Percentiles rank a stretch among this genome's conserved stretches.
Evolutionary conservation across 2,113 vertebrate genomes (phyloP).

Genomic region (Pituophis catenifer): DNA sequence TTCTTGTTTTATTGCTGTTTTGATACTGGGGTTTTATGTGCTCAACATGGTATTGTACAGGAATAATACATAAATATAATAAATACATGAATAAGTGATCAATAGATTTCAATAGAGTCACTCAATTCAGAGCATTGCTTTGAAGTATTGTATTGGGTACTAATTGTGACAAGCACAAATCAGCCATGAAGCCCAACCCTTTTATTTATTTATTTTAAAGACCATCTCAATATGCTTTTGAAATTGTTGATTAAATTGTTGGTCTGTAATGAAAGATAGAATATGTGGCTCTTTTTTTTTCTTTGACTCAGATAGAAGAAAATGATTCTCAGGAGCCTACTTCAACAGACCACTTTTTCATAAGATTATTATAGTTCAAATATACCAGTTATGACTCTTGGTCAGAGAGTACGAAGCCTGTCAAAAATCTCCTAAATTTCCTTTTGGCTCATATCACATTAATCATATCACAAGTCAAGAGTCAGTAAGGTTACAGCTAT

Average conservation of each 20-base stretch:
- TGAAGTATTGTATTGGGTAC: background rate
- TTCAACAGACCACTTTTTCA: constrained; percentile 15
- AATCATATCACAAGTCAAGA: constrained; percentile 42
- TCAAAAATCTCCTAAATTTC: constrained; percentile 33
- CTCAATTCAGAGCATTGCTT: background rate
- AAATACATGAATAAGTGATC: background rate
- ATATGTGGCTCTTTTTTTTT: background rate
- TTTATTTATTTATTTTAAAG: background rate
- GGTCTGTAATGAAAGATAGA: background rate
- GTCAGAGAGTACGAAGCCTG: constrained; percentile 39
- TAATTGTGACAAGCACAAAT: background rate
- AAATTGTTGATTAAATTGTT: background rate
- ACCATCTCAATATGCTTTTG: background rate
- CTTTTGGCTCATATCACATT: constrained; percentile 14
- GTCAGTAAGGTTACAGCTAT: constrained; percentile 3
- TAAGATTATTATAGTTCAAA: constrained; percentile 31
- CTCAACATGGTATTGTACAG: background rate
- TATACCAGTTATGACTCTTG: constrained; percentile 32
- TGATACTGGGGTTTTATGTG: background rate
- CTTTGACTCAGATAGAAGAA: background rate
- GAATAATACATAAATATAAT: background rate
- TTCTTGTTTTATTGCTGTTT: background rate
- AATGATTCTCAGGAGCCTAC: constrained; percentile 5
- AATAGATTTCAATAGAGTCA: background rate
- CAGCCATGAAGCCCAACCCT: background rate